Base-by-base conservation (phyloP, 2,888 invertebrate genomes). In the Leptinotarsa haldemani region DNA sequence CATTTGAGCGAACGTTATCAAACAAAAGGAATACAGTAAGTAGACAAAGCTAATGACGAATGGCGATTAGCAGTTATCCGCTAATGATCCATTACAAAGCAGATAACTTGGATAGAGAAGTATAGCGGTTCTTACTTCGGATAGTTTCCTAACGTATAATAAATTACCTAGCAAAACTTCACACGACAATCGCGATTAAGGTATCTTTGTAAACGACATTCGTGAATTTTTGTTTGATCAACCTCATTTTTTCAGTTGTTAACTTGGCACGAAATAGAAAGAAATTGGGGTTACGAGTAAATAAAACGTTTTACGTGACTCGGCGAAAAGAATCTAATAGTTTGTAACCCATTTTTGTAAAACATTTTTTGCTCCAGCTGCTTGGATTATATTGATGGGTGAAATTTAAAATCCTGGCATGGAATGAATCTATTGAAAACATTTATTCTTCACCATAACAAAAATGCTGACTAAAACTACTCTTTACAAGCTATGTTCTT, bases 41-140 rank as follows among this genome's bases (percentile, higher is more conserved):
- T 70, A 70, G 74, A 70, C 61, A 64, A 70, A 22, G 63, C 25
- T 61, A 70, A 75, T 69, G 61, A 71, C 69, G 71, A 69, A 70
- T 67, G 64, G n/a, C 70, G 58, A 71, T 73, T 69, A 69, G 76
- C 73, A 69, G 73, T 76, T 76, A 73, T 73, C 70, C 61, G 53
- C 73, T 76, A 76, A 76, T 76, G 73, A 76, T 63, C 71, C 68
- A 66, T 69, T 76, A 73, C 70, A 73, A 73, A 76, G 61, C 68
- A 66, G 65, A 69, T 61, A 66, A 58, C 53, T 65, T 22, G 48
- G 56, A 56, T 65, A 40, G 58, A 70, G 73, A 75, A 75, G 71
- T 75, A 75, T 71, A 71, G 71, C 71, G 70, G 56, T 20, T 65
- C 52, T 25, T 66, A 63, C 61, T 61, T 61, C 61, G n/a, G 40